phyloP scores from a whole-genome alignment of 2,113 vertebrate species.

The Syrmaticus mikado region DNA sequence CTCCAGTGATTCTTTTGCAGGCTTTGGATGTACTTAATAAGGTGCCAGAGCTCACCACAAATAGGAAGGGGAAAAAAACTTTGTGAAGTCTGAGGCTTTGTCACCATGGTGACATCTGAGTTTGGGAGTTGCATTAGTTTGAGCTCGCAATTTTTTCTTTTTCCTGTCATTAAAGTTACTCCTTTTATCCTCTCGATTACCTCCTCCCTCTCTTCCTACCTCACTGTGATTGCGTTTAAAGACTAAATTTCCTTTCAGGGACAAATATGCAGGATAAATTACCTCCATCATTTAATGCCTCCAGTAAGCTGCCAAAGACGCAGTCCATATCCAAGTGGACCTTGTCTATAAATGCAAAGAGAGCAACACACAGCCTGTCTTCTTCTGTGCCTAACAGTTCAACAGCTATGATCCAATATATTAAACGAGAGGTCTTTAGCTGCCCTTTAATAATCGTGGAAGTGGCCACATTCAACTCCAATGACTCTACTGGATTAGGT shows the following conservation, averaged over 20 bases:
- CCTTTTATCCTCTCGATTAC: conserved; percentile 13
- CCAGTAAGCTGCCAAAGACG: background rate
- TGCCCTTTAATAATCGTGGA: background rate
- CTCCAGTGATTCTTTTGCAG: conserved; percentile 21
- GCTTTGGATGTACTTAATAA: conserved; percentile 15
- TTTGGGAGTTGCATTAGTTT: conserved; percentile 28
- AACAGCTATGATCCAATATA: background rate
- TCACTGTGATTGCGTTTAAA: background rate
- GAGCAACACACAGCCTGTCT: background rate
- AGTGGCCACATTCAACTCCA: background rate
- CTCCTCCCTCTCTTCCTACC: conserved; percentile 28
- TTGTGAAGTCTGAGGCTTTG: conserved; percentile 34
- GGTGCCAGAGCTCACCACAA: conserved; percentile 43
- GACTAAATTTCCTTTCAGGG: background rate
- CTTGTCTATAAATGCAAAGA: background rate
- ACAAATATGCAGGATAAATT: background rate
- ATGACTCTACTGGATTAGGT: background rate
- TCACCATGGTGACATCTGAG: conserved; percentile 43
- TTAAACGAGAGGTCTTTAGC: background rate
- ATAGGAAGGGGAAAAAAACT: conserved; percentile 13
- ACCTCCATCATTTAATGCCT: background rate
- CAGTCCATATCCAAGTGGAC: background rate
- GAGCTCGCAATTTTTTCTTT: conserved; percentile 38
- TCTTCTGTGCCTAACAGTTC: background rate
- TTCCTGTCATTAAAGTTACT: conserved; percentile 31